These are phyloP conservation scores for Struthidea cinerea DNA, from an alignment of 2,113 vertebrate genomes.

Conservation along the genomic window DNA sequence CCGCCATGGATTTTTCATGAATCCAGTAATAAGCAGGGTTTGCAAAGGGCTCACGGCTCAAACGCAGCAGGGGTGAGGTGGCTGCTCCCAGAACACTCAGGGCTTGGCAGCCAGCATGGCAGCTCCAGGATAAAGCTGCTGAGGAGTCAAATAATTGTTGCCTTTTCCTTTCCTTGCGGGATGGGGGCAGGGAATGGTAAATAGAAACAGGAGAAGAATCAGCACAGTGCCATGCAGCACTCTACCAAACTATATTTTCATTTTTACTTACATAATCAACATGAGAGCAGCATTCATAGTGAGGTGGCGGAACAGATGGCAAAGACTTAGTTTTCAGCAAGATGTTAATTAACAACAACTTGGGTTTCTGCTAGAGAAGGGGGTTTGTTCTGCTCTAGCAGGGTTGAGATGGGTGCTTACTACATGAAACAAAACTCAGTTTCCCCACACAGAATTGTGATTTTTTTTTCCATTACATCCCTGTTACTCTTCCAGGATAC, in stretches of 20 bases:
- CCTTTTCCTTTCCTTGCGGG: neutral
- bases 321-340: conserved; percentile 29
- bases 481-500: neutral
- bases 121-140: neutral
- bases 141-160: neutral
- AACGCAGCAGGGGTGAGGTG: neutral
- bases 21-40: neutral
- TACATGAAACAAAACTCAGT: neutral
- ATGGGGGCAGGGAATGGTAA: neutral
- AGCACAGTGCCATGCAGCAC: conserved; percentile 34
- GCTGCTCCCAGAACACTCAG: neutral
- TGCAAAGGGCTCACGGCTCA: neutral
- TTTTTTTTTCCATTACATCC: neutral
- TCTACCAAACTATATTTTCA: conserved; percentile 61
- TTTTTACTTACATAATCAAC: conserved; percentile 63
- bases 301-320: conserved; percentile 67
- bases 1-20: neutral
- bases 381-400: neutral
- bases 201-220: neutral
- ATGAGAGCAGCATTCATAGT: conserved; percentile 23
- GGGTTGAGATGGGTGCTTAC: neutral
- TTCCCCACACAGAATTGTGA: neutral
- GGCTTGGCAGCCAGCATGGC: neutral
- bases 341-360: conserved; percentile 41
- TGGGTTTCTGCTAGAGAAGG: neutral